Conservation (phyloP, 2,888 invertebrate species). For the Apocheima hispidaria region DNA sequence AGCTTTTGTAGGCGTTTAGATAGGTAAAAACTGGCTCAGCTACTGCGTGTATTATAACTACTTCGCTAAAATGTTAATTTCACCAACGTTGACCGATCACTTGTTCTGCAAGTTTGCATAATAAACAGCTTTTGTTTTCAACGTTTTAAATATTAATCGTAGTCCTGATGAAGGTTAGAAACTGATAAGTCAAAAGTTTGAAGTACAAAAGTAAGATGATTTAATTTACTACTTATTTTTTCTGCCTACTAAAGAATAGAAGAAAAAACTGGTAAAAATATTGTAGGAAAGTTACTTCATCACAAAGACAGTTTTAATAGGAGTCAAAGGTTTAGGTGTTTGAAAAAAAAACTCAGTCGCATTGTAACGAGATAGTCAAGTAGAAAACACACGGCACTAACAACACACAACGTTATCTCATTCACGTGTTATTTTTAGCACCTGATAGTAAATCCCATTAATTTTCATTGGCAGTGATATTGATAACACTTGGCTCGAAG, state of each 20-base stretch:
- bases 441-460: constrained; percentile 28
- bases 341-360: no score
- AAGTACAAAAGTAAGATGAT: background rate
- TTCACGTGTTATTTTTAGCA: constrained; percentile 31
- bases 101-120: background rate
- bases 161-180: constrained; percentile 4
- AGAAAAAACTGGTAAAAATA: no score
- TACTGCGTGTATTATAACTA: background rate
- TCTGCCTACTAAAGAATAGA: no score
- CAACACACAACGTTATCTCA: constrained; percentile 24
- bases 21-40: background rate
- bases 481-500: constrained; percentile 22
- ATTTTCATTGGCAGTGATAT: constrained; percentile 26
- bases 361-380: background rate
- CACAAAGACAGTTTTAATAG: background rate
- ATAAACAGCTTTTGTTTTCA: background rate
- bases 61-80: constrained; percentile 3
- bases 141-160: constrained; percentile 5
- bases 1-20: constrained; percentile 4
- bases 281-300: background rate
- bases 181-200: constrained; percentile 2
- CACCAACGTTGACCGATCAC: constrained; percentile 5
- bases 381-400: background rate
- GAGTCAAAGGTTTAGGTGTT: no score
- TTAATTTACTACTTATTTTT: no score